phyloP scores from a whole-genome alignment of 2,113 vertebrate species.

The Rhinichthys klamathensis region DNA sequence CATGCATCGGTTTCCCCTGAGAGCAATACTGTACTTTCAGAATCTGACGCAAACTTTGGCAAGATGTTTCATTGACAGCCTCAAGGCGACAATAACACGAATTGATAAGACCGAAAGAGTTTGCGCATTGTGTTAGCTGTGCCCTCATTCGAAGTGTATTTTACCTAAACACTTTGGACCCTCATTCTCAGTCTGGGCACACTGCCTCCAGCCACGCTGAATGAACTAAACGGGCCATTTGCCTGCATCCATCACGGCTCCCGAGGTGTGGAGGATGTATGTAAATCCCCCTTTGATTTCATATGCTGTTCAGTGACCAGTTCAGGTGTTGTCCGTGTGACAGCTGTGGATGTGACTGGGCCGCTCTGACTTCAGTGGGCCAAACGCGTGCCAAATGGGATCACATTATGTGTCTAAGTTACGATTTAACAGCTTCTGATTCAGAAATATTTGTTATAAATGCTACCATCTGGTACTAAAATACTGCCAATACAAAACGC shows the following conservation, averaged over 20 bases:
- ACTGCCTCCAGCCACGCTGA: constrained; percentile 45
- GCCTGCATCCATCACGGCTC: constrained; percentile 24
- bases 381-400: background rate
- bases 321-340: constrained; percentile 19
- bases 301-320: constrained; percentile 23
- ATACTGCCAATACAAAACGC: constrained; percentile 15
- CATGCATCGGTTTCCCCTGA: background rate
- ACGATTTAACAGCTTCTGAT: constrained; percentile 21
- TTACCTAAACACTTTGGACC: constrained; percentile 38
- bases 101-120: constrained; percentile 31
- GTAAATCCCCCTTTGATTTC: constrained; percentile 16
- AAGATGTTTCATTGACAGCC: constrained; percentile 9
- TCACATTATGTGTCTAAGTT: constrained; percentile 13
- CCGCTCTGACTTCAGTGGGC: background rate
- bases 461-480: constrained; percentile 16
- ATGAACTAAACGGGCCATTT: constrained; percentile 45
- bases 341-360: background rate
- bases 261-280: constrained; percentile 8
- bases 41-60: constrained; percentile 35
- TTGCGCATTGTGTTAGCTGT: constrained; percentile 21
- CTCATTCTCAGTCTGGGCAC: constrained; percentile 50
- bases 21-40: background rate
- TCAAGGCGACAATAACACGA: constrained; percentile 18
- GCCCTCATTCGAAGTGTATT: constrained; percentile 45
- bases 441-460: constrained; percentile 9